These are phyloP conservation scores for Plagodis dolabraria DNA, from an alignment of 2,888 invertebrate genomes.

Conservation along the genomic window DNA sequence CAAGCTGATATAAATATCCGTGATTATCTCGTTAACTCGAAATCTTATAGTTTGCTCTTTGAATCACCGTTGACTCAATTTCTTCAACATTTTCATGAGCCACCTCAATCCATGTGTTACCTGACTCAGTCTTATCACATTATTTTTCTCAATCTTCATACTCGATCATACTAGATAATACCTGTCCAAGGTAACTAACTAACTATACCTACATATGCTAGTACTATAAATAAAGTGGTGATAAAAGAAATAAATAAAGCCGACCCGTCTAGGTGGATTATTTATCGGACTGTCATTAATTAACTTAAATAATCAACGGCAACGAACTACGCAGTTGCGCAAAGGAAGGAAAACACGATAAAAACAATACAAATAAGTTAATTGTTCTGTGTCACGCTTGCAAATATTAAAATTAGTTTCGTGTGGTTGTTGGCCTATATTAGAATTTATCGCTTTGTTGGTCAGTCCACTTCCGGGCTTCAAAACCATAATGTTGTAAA, in stretches of 20 bases:
- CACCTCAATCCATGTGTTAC: not conserved
- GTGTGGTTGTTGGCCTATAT: slow-evolving; percentile 14
- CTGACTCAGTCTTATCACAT: slow-evolving; percentile 12
- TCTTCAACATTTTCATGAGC: slow-evolving; percentile 5
- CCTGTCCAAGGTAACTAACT: slow-evolving; percentile 3
- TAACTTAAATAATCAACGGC: slow-evolving; percentile 49
- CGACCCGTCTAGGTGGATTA: slow-evolving; percentile 41
- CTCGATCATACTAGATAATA: slow-evolving; percentile 17
- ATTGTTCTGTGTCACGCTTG: slow-evolving; percentile 19
- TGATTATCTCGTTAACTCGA: slow-evolving; percentile 33
- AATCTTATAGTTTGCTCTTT: slow-evolving; percentile 26
- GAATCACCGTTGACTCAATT: slow-evolving; percentile 17
- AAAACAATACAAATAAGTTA: slow-evolving; percentile 40
- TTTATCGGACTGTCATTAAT: slow-evolving; percentile 52
- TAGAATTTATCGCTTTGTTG: not conserved
- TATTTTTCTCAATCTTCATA: slow-evolving; percentile 6
- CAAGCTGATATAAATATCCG: slow-evolving; percentile 37
- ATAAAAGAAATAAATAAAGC: slow-evolving; percentile 27
- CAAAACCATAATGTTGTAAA: too few species aligned
- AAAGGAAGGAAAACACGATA: slow-evolving; percentile 49
- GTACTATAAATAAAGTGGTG: too few species aligned
- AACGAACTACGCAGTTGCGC: slow-evolving; percentile 51
- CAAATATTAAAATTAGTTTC: slow-evolving; percentile 12
- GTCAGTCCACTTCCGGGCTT: not conserved
- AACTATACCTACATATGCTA: not conserved